Evolutionary conservation across 2,113 vertebrate species (phyloP).

Genomic region (Bagarius yarrelli): DNA sequence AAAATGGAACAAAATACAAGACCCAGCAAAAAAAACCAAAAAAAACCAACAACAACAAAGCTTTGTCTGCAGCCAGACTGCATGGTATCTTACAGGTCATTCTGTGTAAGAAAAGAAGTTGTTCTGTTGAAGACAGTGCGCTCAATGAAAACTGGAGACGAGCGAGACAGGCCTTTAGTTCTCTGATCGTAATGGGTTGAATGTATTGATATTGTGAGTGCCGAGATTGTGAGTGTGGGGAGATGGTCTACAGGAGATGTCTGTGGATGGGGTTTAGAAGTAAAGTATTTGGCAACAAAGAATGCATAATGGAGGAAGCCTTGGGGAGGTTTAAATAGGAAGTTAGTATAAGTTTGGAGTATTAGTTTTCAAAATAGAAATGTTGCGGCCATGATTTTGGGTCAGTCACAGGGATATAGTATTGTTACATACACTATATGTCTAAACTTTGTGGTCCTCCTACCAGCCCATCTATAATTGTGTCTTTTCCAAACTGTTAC

Average conservation of each 20-base stretch:
- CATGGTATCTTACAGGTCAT: slow-evolving; percentile 3
- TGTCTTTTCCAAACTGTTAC: no score
- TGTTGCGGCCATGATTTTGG: neutral
- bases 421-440: no score
- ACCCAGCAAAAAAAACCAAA: neutral
- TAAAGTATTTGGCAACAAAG: neutral
- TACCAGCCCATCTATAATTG: no score
- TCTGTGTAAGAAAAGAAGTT: neutral
- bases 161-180: slow-evolving; percentile 1
- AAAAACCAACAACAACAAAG: no score
- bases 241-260: neutral
- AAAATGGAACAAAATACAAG: slow-evolving; percentile 1
- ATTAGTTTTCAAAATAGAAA: neutral
- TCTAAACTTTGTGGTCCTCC: no score
- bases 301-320: neutral
- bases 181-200: slow-evolving; percentile 2
- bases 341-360: neutral
- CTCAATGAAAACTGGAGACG: slow-evolving; percentile 20
- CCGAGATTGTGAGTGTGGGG: neutral
- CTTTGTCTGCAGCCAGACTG: neutral
- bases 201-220: slow-evolving; percentile 28
- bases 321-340: neutral
- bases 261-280: neutral
- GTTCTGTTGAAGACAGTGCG: neutral
- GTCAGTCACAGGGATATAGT: neutral